Percentiles rank a stretch among this genome's conserved stretches.
phyloP scores from a whole-genome alignment of 2,888 invertebrate genomes.

The Tenthredo livida region DNA sequence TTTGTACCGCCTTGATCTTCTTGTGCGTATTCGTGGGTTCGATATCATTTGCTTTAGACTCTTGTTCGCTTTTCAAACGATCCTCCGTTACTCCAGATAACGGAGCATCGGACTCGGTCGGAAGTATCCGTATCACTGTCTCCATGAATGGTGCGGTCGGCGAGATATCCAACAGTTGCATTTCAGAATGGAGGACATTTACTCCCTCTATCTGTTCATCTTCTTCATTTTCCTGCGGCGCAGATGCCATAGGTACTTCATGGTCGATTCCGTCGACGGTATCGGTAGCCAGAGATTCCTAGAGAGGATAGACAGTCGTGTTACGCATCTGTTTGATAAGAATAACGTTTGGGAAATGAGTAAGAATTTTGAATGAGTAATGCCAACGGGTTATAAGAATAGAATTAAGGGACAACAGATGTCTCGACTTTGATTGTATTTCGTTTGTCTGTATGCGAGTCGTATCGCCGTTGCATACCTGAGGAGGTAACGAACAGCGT shows the following conservation, averaged over 20 bases:
- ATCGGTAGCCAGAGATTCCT: slow-evolving; percentile 13
- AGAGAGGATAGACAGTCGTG: background rate
- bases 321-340: too few relatives aligned
- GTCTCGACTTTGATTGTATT: background rate
- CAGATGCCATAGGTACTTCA: slow-evolving; percentile 31
- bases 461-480: background rate
- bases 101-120: slow-evolving; percentile 12
- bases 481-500: background rate
- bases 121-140: slow-evolving; percentile 14
- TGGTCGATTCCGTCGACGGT: slow-evolving; percentile 14
- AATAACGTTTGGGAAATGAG: too few relatives aligned
- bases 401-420: background rate
- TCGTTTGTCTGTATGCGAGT: background rate
- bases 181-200: slow-evolving; percentile 58
- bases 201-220: slow-evolving; percentile 58
- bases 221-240: slow-evolving; percentile 4
- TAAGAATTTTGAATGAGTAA: background rate
- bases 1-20: slow-evolving; percentile 39
- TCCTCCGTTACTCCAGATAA: background rate
- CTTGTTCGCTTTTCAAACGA: background rate
- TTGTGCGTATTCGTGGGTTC: slow-evolving; percentile 36
- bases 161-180: slow-evolving; percentile 59
- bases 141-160: slow-evolving; percentile 63
- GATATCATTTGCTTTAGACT: background rate
- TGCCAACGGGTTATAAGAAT: background rate